Conservation (phyloP, 1,140 invertebrate genomes). For the Drosophila murphyi region DNA sequence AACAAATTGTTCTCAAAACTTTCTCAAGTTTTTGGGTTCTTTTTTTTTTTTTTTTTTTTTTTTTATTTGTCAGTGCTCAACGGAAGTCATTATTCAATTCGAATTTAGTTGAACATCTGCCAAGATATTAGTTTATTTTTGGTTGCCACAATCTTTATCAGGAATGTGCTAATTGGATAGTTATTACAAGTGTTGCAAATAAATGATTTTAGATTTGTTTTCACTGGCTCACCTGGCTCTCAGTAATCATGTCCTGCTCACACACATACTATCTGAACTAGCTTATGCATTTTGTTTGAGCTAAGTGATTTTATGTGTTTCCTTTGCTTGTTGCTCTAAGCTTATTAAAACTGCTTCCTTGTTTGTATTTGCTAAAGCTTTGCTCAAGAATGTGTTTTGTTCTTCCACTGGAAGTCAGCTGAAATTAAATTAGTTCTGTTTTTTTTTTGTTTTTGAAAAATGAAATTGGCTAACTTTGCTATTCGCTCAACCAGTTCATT, state of each 20-base stretch:
- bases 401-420: neutral
- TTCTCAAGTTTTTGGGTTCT: neutral
- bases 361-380: neutral
- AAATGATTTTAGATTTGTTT: no score
- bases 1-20: neutral
- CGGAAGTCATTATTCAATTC: slow-evolving; percentile 63
- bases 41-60: neutral
- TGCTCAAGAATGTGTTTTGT: neutral
- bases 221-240: no score
- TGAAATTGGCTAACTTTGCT: neutral
- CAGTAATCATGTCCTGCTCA: no score
- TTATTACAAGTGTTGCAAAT: no score
- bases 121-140: no score
- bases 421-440: neutral
- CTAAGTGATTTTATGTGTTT: neutral
- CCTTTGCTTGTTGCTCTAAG: neutral
- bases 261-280: no score
- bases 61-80: slow-evolving; percentile 21
- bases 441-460: neutral
- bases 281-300: no score
- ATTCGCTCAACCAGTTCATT: slow-evolving; percentile 10
- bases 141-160: no score
- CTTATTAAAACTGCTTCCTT: neutral
- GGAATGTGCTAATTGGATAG: no score
- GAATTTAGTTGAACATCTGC: slow-evolving; percentile 57